Percentiles rank a stretch among this genome's conserved stretches.
Conservation (phyloP, 2,888 invertebrate species). For the Caenorhabditis wallacei region DNA sequence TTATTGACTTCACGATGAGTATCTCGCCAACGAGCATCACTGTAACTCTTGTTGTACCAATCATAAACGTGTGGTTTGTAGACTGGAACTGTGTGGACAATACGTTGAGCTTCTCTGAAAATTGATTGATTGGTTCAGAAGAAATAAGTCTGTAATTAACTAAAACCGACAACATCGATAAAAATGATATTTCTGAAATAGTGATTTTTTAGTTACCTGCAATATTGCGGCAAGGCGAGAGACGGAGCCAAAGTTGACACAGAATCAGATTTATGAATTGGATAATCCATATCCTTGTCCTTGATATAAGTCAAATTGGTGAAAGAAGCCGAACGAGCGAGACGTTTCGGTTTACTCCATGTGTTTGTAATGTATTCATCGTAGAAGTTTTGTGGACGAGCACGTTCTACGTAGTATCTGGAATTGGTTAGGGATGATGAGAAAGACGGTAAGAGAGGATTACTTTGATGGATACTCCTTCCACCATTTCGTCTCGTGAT, state of each 20-base stretch:
- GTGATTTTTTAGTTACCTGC: conserved; percentile 59
- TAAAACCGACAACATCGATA: no score
- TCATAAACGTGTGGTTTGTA: conserved; percentile 81
- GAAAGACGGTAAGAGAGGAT: background rate
- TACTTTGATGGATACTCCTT: conserved; percentile 76
- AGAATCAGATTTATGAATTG: conserved; percentile 73
- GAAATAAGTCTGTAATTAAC: no score
- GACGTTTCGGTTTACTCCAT: conserved; percentile 80
- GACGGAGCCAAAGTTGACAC: conserved; percentile 82
- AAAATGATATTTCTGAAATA: background rate
- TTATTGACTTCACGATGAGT: conserved; percentile 78
- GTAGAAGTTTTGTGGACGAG: conserved; percentile 80
- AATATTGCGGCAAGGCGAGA: conserved; percentile 77
- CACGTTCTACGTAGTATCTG: conserved; percentile 81
- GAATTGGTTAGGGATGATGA: background rate
- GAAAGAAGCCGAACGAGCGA: conserved; percentile 81
- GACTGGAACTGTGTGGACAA: conserved; percentile 81
- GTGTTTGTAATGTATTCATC: conserved; percentile 77
- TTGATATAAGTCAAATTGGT: conserved; percentile 82
- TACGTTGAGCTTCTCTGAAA: conserved; percentile 79
- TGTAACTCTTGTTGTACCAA: conserved; percentile 77
- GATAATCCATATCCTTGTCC: conserved; percentile 74
- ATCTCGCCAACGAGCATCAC: conserved; percentile 74
- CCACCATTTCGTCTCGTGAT: conserved; percentile 81
- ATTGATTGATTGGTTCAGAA: no score